Base-by-base conservation (phyloP, 1,140 invertebrate species). In the Drosophila punjabiensis region DNA sequence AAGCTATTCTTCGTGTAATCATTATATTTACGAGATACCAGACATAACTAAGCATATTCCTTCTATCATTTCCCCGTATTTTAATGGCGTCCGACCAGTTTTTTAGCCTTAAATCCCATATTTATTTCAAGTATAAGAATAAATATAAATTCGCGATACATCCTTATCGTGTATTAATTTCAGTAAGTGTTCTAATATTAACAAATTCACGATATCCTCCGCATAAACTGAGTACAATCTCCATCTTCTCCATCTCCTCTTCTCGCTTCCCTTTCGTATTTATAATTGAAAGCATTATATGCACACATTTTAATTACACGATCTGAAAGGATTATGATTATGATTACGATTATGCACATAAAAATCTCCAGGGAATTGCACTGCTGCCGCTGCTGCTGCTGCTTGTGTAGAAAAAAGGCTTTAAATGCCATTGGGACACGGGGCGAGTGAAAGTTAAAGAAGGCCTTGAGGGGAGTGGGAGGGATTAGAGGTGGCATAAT, bases 301-400 rank as follows among this genome's bases (percentile, higher is more conserved):
- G 81, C 85, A 77, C 73, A 88, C 82, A 89, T 88, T 88, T 88
- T 88, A 88, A 88, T 88, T 88, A 89, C 81, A 84, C 78, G 66
- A 78, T 79, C 68, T 66, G 24, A 82, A 78, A 81, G 80, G 79
- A 86, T 82, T 87, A 79, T 59, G 58, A 75, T 75, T 75, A 74
- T 74, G 70, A 73, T 74, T 62, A 48, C 56, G 71, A 75, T 75
- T 75, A 74, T 74, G 69, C 71, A 62, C 43, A 69, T 30, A 59
- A 53, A 78, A 69, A 69, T 61, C 66, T 71, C 35, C 18, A 28
- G 76, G 59, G 53, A 71, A 71, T 69, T 55, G 32, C 32, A 43
- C 9, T 52, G 33, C 58, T 20, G 41, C 16, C 37, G 53, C 14
- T 56, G 18, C 11, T 18, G 16, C 30, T 9, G 4, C 5, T 50